Conservation (phyloP, 2,797 vertebrate genomes). For the Pagetopsis macropterus region DNA sequence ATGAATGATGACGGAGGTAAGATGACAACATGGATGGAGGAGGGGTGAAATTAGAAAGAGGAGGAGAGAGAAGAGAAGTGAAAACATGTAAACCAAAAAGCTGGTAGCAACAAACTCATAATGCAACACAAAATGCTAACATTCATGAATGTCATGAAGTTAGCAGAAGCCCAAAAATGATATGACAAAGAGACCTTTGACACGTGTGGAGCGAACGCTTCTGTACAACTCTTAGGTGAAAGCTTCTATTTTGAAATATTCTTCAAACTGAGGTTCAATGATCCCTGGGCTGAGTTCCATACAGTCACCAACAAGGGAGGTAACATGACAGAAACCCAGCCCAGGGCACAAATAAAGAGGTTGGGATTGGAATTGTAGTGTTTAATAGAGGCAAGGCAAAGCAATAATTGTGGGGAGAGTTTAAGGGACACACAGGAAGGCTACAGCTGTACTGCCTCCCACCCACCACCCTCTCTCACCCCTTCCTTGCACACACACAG, state of each 20-base stretch:
- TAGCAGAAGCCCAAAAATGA: constrained; percentile 58
- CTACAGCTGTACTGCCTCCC: background rate
- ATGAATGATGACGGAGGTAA: background rate
- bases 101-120: constrained; percentile 42
- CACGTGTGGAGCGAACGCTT: constrained; percentile 28
- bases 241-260: constrained; percentile 32
- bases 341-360: constrained; percentile 10
- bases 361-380: constrained; percentile 18
- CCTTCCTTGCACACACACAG: constrained; percentile 67
- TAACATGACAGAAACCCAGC: constrained; percentile 17
- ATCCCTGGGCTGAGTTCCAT: constrained; percentile 33
- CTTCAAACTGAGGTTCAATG: constrained; percentile 20
- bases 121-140: constrained; percentile 60
- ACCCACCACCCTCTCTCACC: constrained; percentile 70
- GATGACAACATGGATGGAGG: constrained; percentile 8
- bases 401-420: constrained; percentile 27
- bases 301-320: constrained; percentile 9
- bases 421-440: constrained; percentile 30
- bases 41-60: background rate
- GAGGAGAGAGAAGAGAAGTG: constrained; percentile 30
- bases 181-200: constrained; percentile 25
- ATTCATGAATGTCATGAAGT: constrained; percentile 57
- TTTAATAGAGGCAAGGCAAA: constrained; percentile 28
- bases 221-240: constrained; percentile 31
- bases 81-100: constrained; percentile 58